Base-by-base conservation (phyloP, 2,888 invertebrate genomes). In the Drosophila parthenogenetica region DNA sequence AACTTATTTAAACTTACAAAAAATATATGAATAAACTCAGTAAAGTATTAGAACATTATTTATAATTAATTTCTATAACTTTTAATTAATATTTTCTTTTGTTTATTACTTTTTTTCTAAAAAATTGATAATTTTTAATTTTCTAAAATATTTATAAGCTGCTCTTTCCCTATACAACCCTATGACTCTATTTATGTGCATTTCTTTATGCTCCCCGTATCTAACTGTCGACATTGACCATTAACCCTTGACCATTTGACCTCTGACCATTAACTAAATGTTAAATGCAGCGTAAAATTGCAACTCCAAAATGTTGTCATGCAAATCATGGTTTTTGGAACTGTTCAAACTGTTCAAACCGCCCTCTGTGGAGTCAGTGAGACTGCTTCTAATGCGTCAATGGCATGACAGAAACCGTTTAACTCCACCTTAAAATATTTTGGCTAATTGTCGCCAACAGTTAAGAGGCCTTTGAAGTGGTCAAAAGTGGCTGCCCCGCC, bases 281-380 rank as follows among this genome's bases (percentile, higher is more conserved):
- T 77, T 81, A 64, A 87, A 89, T 87, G 80, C 71, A 69, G 79
- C 81, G 73, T 74, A 72, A 89, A 87, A 87, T 87, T 79, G 85
- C 85, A 77, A 68, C 74, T 76, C 49, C 73, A 73, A 71, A 87
- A 63, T 54, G 64, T 77, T 70, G 55, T 72, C 61, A 67, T 57
- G 72, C 65, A 77, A 86, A 77, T 81, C 61, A 71, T 53, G 60
- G 65, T 19, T 49, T 50, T 58, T n/a, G 22, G 14, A 13, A 40
- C 40, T 22, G 1, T 5, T 5, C 2, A 29, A 29, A 29, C 29
- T 48, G 17, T 40, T 50, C 5, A 1, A 50, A 19, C 59, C 50
- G 43, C 17, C 25, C 17, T 17, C 55, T 46, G 13, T 16, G 3
- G 5, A 16, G 5, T 32, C n/a, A n/a, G 37, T 37, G 48, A 14